Base-by-base conservation (phyloP, 2,888 invertebrate species). In the Panzeria rudis region DNA sequence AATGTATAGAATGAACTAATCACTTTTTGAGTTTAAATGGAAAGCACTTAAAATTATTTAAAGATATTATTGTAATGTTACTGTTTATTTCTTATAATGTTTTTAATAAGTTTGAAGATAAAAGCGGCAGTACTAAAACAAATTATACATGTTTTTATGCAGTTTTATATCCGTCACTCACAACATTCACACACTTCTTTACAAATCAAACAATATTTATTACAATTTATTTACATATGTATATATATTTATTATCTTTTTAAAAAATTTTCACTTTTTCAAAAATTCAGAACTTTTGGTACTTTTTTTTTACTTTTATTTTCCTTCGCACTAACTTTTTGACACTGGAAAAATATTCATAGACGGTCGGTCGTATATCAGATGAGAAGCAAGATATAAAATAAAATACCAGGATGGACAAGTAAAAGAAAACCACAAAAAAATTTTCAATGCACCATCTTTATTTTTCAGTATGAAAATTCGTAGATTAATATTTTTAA, bases 271-370 rank as follows among this genome's bases (percentile, higher is more conserved):
- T 68, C 13, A 25, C 11, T 56, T 47, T 68, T 79, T 54, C 11
- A n/a, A 61, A 72, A 77, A 44, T 50, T 44, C 35, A 66, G 79
- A 47, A 80, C 61, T 59, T 72, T 44, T 69, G 71, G 52, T 81
- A 76, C 50, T 59, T 52, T 62, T 81, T 72, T 56, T 72, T 56
- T 29, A 35, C 13, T 66, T 69, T 32, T 75, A 64, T 79, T 77
- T 77, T 68, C 80, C 69, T 77, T 73, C 68, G 38, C 68, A 68
- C 68, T 84, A 38, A 78, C 54, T 80, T 77, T 84, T 81, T 84
- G 80, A 84, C 77, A 81, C 80, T 84, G 79, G 79, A 84, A 76
- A 79, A 52, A 66, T 79, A 68, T 76, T n/a, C 44, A 64, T 29
- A 29, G 29, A 29, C 25, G 41, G 38, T 11, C 47, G 56, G 83